Conservation (phyloP, 1,140 invertebrate species). For the Aphelenchoides besseyi region DNA sequence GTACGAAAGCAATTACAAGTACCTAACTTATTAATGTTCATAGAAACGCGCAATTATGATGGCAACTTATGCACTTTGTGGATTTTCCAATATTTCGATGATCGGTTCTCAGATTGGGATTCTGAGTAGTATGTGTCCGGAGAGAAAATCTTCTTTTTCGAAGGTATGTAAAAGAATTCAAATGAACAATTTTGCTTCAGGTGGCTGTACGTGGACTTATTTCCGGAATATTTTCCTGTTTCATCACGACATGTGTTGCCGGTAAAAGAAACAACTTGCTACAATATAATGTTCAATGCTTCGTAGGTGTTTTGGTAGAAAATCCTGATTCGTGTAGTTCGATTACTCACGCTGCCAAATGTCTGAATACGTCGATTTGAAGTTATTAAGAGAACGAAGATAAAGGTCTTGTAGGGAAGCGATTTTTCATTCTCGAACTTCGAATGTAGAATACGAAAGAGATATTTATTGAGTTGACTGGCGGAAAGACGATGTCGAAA, state of each 20-base stretch:
- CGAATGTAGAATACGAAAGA: no score
- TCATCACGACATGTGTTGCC: conserved; percentile 52
- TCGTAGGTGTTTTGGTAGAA: conserved; percentile 24
- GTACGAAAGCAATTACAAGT: conserved; percentile 59
- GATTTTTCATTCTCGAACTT: no score
- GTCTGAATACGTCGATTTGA: not conserved
- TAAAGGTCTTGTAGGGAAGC: no score
- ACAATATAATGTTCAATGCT: no score
- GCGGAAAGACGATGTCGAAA: not conserved
- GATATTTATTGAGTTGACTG: conserved; percentile 6
- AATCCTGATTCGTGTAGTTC: conserved; percentile 16
- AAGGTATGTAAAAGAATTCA: conserved; percentile 42
- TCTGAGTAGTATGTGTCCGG: conserved; percentile 42
- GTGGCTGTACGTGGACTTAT: conserved; percentile 44
- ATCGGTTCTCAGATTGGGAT: conserved; percentile 69
- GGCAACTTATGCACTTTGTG: conserved; percentile 86
- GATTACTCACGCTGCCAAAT: not conserved
- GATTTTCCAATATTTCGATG: conserved; percentile 85
- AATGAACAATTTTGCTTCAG: conserved; percentile 27
- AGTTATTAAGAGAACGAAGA: no score
- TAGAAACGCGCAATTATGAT: conserved; percentile 72
- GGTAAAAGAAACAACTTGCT: no score
- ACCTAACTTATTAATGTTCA: conserved; percentile 61
- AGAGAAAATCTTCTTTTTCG: conserved; percentile 41
- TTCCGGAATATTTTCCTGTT: conserved; percentile 49